Conservation (phyloP, 1,140 invertebrate genomes). For the Dolichoris vasculosae region DNA sequence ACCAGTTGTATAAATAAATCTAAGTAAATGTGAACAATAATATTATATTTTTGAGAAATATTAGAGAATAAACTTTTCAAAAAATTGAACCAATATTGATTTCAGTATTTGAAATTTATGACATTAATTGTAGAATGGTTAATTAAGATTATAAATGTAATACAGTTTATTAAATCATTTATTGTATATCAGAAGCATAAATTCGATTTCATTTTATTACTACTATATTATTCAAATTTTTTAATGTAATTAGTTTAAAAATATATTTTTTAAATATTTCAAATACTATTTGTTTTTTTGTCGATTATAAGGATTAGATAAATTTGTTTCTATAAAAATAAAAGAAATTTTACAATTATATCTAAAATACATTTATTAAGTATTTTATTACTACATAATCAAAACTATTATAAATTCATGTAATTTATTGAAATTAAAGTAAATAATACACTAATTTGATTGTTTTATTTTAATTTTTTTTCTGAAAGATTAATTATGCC, state of each 20-base stretch:
- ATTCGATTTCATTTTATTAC: no score
- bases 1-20: slow-evolving; percentile 34
- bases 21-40: slow-evolving; percentile 10
- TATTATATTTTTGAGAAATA: slow-evolving; percentile 24
- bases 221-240: no score
- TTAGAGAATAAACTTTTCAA: background rate
- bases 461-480: background rate
- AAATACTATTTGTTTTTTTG: no score
- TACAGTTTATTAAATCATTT: no score
- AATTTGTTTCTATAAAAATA: no score
- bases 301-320: no score
- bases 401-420: background rate
- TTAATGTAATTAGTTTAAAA: no score
- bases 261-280: no score
- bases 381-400: background rate
- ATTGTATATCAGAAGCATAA: no score
- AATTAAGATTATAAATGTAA: no score
- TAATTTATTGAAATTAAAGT: background rate
- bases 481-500: slow-evolving; percentile 11
- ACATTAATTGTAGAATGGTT: background rate
- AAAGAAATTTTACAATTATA: no score
- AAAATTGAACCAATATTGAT: background rate
- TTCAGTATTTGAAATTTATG: background rate
- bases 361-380: no score
- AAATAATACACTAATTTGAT: background rate